These are phyloP conservation scores for Margarornis squamiger DNA, from an alignment of 2,797 vertebrate species.

Conservation along the genomic window DNA sequence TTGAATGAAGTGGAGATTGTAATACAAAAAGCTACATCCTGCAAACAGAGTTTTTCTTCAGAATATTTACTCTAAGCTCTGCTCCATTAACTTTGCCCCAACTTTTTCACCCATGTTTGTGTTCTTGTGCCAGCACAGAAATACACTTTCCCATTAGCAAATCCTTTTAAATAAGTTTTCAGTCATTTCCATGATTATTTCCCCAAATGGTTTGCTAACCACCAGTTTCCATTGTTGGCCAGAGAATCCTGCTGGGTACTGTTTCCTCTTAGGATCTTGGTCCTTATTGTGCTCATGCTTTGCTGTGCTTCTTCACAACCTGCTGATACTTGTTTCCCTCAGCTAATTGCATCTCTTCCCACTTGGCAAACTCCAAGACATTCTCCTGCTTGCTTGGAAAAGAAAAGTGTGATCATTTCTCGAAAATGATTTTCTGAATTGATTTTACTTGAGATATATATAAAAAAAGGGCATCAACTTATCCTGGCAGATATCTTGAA, in stretches of 20 bases:
- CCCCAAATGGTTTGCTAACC: not conserved
- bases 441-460: not conserved
- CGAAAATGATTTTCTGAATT: not conserved
- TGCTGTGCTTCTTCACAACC: not conserved
- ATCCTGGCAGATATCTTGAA: not conserved
- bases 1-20: constrained; percentile 28
- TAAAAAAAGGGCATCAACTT: not conserved
- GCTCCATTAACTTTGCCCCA: not conserved
- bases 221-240: not conserved
- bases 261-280: not conserved
- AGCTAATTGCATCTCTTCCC: not conserved
- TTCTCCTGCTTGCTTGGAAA: not conserved
- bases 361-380: not conserved
- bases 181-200: not conserved
- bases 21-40: constrained; percentile 25
- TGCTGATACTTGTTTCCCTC: not conserved
- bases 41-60: not conserved
- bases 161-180: not conserved
- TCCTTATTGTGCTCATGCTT: not conserved
- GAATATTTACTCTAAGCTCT: constrained; percentile 18
- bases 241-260: not conserved
- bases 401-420: not conserved
- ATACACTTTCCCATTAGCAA: not conserved
- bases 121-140: not conserved
- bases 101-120: not conserved